Evolutionary conservation across 2,113 vertebrate species (phyloP), one percentile per base, ranked within the genome.

Genomic region (Sinosuthora webbiana): DNA sequence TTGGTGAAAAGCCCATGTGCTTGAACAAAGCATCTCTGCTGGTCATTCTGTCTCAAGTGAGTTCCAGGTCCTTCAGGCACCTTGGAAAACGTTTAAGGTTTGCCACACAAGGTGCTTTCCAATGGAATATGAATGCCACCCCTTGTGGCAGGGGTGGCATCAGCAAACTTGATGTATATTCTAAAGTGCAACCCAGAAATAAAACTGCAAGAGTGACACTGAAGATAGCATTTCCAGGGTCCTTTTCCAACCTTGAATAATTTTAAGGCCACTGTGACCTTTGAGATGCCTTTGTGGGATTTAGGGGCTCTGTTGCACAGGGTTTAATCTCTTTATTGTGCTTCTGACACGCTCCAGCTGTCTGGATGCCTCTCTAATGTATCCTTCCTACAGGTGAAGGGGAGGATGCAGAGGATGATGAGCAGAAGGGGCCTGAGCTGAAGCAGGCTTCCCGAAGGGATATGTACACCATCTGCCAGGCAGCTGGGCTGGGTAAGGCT

Each of bases 401-500:
- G 52, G 98, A 98, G 11, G 98, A 98, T 63, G 99, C 98, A 68
- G 98, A 99, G 68, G 99, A 99, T 60, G 99, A 99, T 35, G 99
- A 99, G 69, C 98, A 98, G 86, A 99, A 99, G 93, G 99, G 98
- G 6, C 99, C 99, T 13, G 99, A 99, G 93, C 98, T 99, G 60
- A 99, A 99, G 97, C 98, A 99, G 97, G 99, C 99, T 11, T 99
- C 99, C 55, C 99, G 99, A 33, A 98, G 99, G 95, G 99, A 99
- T 92, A 99, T 99, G 99, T 99, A 99, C 97, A 99, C 98, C 97
- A 99, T 99, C 97, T 99, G 99, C 89, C 99, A 99, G 75, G 98
- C 98, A 12, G 99, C 99, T 7, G 99, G 99, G 71, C 98, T 99
- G 59, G 99, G 99, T 99, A 93, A 97, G 98, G 24, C 81, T 55